phyloP scores from a whole-genome alignment of 2,888 invertebrate species.

The Amphimallon solstitiale region DNA sequence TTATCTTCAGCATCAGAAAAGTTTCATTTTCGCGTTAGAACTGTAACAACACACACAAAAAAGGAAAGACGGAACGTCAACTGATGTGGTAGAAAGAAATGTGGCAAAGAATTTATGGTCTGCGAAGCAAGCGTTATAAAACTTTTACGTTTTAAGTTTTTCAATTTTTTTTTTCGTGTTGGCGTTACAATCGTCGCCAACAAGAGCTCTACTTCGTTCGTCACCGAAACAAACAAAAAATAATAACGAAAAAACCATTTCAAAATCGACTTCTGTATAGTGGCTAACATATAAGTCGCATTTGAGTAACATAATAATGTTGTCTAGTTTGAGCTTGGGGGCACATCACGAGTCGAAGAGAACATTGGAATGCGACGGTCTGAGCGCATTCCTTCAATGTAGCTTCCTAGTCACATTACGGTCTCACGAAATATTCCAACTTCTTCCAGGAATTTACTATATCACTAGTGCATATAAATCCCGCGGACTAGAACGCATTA shows the following conservation, averaged over 20 bases:
- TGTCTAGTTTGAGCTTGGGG: constrained; percentile 58
- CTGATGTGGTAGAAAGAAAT: constrained; percentile 17
- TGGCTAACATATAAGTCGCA: constrained; percentile 43
- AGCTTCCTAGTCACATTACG: constrained; percentile 58
- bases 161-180: constrained; percentile 8
- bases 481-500: constrained; percentile 43
- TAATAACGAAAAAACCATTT: constrained; percentile 11
- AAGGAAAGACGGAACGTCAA: constrained; percentile 11
- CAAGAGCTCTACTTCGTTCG: not conserved
- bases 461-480: constrained; percentile 52
- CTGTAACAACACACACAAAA: not conserved
- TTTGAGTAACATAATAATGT: constrained; percentile 57
- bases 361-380: constrained; percentile 58
- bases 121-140: constrained; percentile 23
- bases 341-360: constrained; percentile 52
- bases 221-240: constrained; percentile 1
- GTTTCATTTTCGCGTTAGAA: constrained; percentile 10
- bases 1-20: constrained; percentile 15
- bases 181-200: not conserved
- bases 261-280: constrained; percentile 11
- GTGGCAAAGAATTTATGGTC: constrained; percentile 21
- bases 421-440: constrained; percentile 59
- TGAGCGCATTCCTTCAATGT: constrained; percentile 60
- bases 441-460: constrained; percentile 60
- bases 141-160: constrained; percentile 24